Conservation (phyloP, 1,140 invertebrate species). For the Radopholus similis region DNA sequence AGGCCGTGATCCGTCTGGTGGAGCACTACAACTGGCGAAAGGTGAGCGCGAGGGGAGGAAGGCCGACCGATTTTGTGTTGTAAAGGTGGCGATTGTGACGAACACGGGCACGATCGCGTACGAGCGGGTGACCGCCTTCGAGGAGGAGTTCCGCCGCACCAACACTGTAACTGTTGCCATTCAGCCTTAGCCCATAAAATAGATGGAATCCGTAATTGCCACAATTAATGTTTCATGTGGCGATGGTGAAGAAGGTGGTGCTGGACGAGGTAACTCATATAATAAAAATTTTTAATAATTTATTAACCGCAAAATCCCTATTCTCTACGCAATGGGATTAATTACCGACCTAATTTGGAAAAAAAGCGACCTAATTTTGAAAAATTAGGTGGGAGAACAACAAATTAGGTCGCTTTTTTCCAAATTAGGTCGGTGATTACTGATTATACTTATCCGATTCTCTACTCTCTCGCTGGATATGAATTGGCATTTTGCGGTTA, state of each 20-base stretch:
- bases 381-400: too few species aligned
- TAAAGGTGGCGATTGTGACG: conserved; percentile 48
- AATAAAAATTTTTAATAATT: too few species aligned
- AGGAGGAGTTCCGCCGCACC: conserved; percentile 45
- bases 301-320: too few species aligned
- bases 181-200: neutral
- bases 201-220: neutral
- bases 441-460: too few species aligned
- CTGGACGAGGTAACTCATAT: too few species aligned
- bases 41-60: conserved; percentile 24
- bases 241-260: conserved; percentile 51
- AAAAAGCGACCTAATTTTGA: too few species aligned
- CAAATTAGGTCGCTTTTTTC: too few species aligned
- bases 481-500: too few species aligned
- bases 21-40: conserved; percentile 50
- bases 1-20: conserved; percentile 41
- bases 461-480: too few species aligned
- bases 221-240: conserved; percentile 1
- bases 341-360: too few species aligned
- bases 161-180: conserved; percentile 1
- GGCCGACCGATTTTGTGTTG: neutral
- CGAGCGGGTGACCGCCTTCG: conserved; percentile 48
- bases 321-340: too few species aligned
- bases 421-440: too few species aligned
- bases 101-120: conserved; percentile 36